These are phyloP conservation scores for Astropecten irregularis DNA, from an alignment of 53 echinoderm and acorn worm genomes.

Conservation along the genomic window DNA sequence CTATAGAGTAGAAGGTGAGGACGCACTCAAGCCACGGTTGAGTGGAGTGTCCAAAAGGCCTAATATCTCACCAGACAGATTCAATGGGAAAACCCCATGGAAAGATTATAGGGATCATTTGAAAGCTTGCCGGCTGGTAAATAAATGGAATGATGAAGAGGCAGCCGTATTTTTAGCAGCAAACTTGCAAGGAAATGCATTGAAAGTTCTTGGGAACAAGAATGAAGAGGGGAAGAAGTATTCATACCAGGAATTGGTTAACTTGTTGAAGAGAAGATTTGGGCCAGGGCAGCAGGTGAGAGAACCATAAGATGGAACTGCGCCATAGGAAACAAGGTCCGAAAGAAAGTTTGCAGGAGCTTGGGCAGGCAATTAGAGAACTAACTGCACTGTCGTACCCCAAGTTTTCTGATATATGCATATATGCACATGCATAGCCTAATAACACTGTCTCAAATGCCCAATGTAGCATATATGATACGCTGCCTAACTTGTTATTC, in stretches of 20 bases:
- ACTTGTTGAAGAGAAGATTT: background rate
- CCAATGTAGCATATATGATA: too few species aligned
- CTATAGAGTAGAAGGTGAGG: too few species aligned
- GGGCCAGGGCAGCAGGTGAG: slow-evolving; percentile 29
- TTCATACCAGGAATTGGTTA: background rate
- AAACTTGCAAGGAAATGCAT: slow-evolving; percentile 5
- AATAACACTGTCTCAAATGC: too few species aligned
- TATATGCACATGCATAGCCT: too few species aligned
- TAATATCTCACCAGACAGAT: background rate
- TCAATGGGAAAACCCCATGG: slow-evolving; percentile 40
- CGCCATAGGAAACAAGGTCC: too few species aligned
- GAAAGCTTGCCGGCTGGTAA: background rate
- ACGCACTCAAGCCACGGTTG: too few species aligned
- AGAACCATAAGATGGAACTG: slow-evolving; percentile 26
- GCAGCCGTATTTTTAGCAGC: background rate
- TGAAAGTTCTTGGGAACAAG: slow-evolving; percentile 10
- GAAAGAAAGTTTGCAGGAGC: too few species aligned
- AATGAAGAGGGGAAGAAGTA: background rate
- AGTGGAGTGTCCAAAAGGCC: too few species aligned
- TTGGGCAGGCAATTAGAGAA: background rate
- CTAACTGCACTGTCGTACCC: background rate
- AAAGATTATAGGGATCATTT: slow-evolving; percentile 13
- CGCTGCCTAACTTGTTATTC: too few species aligned
- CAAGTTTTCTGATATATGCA: background rate
- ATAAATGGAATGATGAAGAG: background rate